Base-by-base conservation (phyloP, 2,797 vertebrate genomes). In the Ceryle rudis region DNA sequence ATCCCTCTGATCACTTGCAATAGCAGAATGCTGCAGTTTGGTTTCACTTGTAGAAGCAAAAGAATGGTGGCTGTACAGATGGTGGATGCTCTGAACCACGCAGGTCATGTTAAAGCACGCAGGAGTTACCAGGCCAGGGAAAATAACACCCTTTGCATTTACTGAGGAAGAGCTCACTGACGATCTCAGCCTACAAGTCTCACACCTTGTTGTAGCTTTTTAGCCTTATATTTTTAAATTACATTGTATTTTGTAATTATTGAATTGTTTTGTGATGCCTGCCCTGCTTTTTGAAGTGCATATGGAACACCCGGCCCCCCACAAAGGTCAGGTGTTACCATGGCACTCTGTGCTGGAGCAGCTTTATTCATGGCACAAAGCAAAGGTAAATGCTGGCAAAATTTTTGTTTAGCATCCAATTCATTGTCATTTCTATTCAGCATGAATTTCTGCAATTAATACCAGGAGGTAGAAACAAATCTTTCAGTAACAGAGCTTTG, bases 1-100 rank as follows among this genome's bases (percentile, higher is more conserved):
- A 52, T 51, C 18, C 1, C 37, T 35, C 26, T 6, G 37, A 17
- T 29, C 8, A 2, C 57, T 15, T 39, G n/a, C 42, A 49, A 11
- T 3, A 58, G 33, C 39, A 60, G 49, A 51, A 52, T 16, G 6
- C 6, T 5, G 39, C 51, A 22, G 31, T 23, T 39, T 0, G 6
- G 37, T 23, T 8, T 39, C 51, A 17, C 28, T 52, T 54, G 17
- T 31, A n/a, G 19, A 46, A 37, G 33, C 10, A 10, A 58, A 33
- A 75, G 51, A 52, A 8, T 14, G 9, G 8, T 0, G 2, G 10
- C 51, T 11, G 3, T 7, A 55, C 17, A 0, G 0, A 7, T 21
- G 9, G 25, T 11, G 21, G 60, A 28, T 33, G 54, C 46, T 6
- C 1, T 18, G 23, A 81, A 39, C n/a, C 22, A 35, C n/a, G 7